Evolutionary conservation across 2,113 vertebrate genomes (phyloP).

Genomic region (Solea solea): DNA sequence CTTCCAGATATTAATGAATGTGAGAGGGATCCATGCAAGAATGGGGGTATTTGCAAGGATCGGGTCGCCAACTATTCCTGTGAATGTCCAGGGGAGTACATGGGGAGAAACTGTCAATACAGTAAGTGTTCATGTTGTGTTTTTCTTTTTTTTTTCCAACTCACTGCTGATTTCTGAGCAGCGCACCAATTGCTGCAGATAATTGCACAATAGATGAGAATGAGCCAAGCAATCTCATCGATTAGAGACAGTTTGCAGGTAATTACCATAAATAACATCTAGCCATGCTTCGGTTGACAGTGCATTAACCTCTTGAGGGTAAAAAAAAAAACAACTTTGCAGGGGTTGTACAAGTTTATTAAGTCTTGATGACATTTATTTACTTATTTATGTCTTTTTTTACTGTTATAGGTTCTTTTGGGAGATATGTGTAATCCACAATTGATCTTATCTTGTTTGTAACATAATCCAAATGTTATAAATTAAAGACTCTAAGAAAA

Average conservation of each 20-base stretch:
- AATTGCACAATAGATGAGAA: constrained; percentile 2
- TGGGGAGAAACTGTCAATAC: constrained; percentile 97
- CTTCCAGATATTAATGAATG: constrained; percentile 95
- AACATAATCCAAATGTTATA: neutral
- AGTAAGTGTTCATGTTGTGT: constrained; percentile 84
- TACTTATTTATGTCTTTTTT: neutral
- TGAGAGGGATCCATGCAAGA: constrained; percentile 93
- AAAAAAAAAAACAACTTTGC: neutral
- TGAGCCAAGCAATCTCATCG: constrained; percentile 3
- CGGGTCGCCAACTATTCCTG: constrained; percentile 97
- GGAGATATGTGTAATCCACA: neutral
- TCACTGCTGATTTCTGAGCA: constrained; percentile 5
- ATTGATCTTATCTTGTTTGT: neutral
- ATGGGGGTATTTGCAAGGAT: constrained; percentile 96
- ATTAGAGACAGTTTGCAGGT: constrained; percentile 17
- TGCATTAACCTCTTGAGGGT: neutral
- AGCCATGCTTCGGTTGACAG: neutral
- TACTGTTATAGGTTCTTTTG: neutral
- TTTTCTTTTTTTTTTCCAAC: constrained; percentile 19
- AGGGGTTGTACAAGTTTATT: neutral
- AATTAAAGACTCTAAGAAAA: neutral
- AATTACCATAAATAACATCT: constrained; percentile 7
- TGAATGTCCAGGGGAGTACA: constrained; percentile 97
- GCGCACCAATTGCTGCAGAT: constrained; percentile 26
- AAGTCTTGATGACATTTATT: neutral